Conservation (phyloP, 2,113 vertebrate species). For the Sinocyclocheilus maitianheensis region DNA sequence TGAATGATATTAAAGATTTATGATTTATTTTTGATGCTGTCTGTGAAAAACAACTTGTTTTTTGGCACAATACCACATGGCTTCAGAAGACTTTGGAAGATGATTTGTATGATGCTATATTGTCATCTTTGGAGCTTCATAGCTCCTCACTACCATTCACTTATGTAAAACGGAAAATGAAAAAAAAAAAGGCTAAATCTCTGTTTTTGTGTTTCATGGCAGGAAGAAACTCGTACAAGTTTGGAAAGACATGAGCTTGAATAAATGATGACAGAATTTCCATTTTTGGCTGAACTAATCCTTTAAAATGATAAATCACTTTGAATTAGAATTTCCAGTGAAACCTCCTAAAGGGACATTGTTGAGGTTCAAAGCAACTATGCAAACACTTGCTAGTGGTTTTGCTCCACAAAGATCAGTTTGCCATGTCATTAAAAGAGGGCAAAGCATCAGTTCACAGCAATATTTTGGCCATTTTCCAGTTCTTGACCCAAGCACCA, state of each 20-base stretch:
- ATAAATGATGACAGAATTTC: not conserved
- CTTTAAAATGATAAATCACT: constrained; percentile 47
- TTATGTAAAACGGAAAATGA: not conserved
- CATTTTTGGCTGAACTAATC: no score
- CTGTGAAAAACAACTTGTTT: not conserved
- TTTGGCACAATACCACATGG: not conserved
- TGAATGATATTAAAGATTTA: not conserved
- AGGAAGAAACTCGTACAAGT: not conserved
- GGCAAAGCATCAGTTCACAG: constrained; percentile 4
- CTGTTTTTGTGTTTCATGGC: not conserved
- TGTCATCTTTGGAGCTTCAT: not conserved
- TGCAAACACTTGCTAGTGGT: constrained; percentile 64
- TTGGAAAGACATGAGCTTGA: not conserved
- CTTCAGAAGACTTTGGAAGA: not conserved
- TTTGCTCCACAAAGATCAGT: constrained; percentile 57
- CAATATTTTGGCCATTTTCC: constrained; percentile 39
- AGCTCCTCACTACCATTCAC: not conserved
- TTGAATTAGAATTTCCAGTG: constrained; percentile 55
- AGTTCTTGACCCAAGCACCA: constrained; percentile 58
- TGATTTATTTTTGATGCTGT: not conserved
- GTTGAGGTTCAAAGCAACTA: constrained; percentile 57
- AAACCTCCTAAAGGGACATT: constrained; percentile 43
- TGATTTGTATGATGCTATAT: not conserved
- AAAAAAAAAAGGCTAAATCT: no score
- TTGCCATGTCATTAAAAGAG: constrained; percentile 40